Conservation (phyloP, 2,888 invertebrate genomes). For the Sarcophaga carnaria region DNA sequence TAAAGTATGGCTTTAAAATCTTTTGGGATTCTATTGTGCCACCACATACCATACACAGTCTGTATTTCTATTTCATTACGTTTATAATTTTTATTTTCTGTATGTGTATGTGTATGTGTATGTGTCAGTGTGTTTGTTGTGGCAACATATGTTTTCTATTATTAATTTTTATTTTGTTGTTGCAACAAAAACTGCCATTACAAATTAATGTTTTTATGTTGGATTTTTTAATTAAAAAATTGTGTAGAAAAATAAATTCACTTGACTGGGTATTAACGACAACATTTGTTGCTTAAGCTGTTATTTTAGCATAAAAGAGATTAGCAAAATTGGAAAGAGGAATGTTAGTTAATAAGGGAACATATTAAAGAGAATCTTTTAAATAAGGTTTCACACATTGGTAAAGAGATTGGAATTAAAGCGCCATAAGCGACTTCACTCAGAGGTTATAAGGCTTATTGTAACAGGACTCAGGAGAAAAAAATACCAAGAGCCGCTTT, state of each 20-base stretch:
- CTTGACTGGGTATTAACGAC: neutral
- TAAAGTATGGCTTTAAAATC: neutral
- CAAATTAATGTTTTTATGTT: conserved; percentile 28
- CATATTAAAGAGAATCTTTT: too few species aligned
- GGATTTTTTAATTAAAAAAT: conserved; percentile 29
- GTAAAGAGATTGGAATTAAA: too few species aligned
- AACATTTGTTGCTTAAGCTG: conserved; percentile 6
- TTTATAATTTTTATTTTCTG: too few species aligned
- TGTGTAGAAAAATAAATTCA: neutral
- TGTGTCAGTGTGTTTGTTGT: neutral
- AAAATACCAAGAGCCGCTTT: too few species aligned
- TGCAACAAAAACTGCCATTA: conserved; percentile 10
- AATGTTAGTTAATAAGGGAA: too few species aligned
- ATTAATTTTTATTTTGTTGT: conserved; percentile 17
- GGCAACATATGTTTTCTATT: conserved; percentile 36
- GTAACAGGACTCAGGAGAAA: too few species aligned
- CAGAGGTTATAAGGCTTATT: too few species aligned
- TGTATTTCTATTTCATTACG: neutral
- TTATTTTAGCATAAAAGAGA: too few species aligned
- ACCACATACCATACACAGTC: neutral
- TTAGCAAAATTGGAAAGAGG: too few species aligned
- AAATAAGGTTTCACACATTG: too few species aligned
- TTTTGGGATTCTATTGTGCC: neutral
- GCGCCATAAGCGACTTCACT: too few species aligned
- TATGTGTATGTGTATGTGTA: neutral